phyloP scores from a whole-genome alignment of 2,113 vertebrate genomes.

The Argyrosomus japonicus region DNA sequence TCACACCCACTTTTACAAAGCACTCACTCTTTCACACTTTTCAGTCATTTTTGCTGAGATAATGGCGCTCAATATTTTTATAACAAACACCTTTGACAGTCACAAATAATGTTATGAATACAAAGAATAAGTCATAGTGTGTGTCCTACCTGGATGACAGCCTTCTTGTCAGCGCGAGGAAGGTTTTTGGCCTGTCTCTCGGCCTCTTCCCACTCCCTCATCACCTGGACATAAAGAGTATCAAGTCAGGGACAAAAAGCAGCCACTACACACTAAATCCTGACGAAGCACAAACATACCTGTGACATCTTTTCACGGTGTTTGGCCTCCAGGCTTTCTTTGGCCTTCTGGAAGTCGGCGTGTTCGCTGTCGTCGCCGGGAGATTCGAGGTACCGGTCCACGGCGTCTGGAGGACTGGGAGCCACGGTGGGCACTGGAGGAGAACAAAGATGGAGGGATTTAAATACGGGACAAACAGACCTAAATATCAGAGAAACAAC shows the following conservation, averaged over 20 bases:
- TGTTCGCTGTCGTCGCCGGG: conserved; percentile 95
- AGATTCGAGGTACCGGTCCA: conserved; percentile 95
- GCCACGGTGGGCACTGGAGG: conserved; percentile 87
- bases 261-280: neutral
- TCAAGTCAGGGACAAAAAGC: conserved; percentile 10
- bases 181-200: conserved; percentile 94
- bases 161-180: conserved; percentile 94
- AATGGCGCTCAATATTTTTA: neutral
- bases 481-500: neutral
- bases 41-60: neutral
- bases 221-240: conserved; percentile 85
- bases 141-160: conserved; percentile 92
- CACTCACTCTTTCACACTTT: too few species aligned
- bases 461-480: neutral
- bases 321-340: conserved; percentile 95
- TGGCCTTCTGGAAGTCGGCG: conserved; percentile 94
- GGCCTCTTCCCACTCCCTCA: conserved; percentile 98
- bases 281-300: conserved; percentile 77
- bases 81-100: neutral
- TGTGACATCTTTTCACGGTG: conserved; percentile 95
- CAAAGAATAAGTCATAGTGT: neutral
- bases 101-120: neutral
- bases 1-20: neutral
- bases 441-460: conserved; percentile 10
- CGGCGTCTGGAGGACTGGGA: conserved; percentile 91